Evolutionary conservation across 2,113 vertebrate genomes (phyloP), one percentile per base, ranked within the genome.

Genomic region (Bubo blakistoni): DNA sequence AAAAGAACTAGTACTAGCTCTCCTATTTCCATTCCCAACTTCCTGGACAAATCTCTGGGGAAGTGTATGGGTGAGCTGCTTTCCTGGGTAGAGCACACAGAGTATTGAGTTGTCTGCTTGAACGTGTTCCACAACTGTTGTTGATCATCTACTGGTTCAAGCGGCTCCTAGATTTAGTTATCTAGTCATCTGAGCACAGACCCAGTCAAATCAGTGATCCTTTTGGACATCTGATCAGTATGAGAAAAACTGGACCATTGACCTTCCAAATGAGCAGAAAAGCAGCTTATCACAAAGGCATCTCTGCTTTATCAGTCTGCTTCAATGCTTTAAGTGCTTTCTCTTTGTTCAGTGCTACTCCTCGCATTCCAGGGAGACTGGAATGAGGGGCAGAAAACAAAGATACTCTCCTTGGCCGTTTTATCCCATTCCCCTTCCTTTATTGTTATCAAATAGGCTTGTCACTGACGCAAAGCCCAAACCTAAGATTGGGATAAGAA

Each of bases 391-490:
- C 44, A 62, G 94, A 70, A 90, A 85, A 94, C 91, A 91, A 88
- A 94, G 88, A n/a, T 88, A 40, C 22, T 81, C 40, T 89, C 88
- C 58, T 91, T 66, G 59, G 74, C 73, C 73, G 18, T 86, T 88
- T 87, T 92, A 65, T 94, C 61, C 70, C 52, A 47, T 73, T 92
- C 80, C 49, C 54, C 34, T 67, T 87, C 63, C 63, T 78, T 82
- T 88, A 49, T 59, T 83, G 59, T 66, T 69, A 29, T 77, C 25
- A 15, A n/a, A 78, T 16, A 58, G 58, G 62, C 92, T 93, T 95
- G 94, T 95, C 86, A 82, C 26, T 46, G 65, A 79, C 86, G 91
- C 92, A 96, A 96, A 92, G 77, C 63, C 83, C 61, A 63, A 76
- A 79, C 40, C 74, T 61, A 44, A 88, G 72, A 57, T 1, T 71